Evolutionary conservation across 2,888 invertebrate genomes (phyloP), one percentile per base, ranked within the genome.

Genomic region (Erannis defoliaria): DNA sequence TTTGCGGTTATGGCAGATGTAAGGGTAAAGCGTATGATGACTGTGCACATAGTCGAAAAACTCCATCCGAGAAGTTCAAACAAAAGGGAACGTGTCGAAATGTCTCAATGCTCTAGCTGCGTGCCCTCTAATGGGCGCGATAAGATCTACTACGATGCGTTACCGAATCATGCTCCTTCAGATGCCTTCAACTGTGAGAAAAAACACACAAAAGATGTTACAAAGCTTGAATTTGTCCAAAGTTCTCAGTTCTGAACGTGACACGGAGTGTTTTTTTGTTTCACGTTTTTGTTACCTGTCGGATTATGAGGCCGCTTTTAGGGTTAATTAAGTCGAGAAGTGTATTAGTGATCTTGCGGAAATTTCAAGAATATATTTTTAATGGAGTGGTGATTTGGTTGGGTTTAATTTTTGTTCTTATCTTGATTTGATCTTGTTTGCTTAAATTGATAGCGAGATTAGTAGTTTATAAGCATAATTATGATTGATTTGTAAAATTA

Each of bases 141-240:
- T 93, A 90, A 85, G 78, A 93, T 93, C 92, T 83, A 75, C 90
- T 82, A 75, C 84, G 84, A 88, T 89, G 88, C 89, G 86, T 89
- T 90, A 89, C 89, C 75, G 84, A 85, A 82, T 90, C 90, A 89
- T 90, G 91, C 91, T 88, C 81, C 88, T 84, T 86, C 86, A 88
- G 89, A 88, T 86, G 85, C 83, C 76, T 70, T 80, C 82, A 86
- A 84, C 89, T 91, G 89, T 91, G 90, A 92, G 91, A 93, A 90
- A 89, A 90, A 90, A 90, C 83, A 85, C 81, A 89, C 88, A 90
- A 92, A 90, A 87, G 88, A 68, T 76, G 70, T 75, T 78, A 86
- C 87, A 88, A 88, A 88, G 82, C 85, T 83, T 87, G 88, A 88
- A 84, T 89, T 88, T 89, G 84, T 88, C 83, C 79, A 82, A 82